Conservation (phyloP, 2,113 vertebrate species). For the Ictalurus punctatus region DNA sequence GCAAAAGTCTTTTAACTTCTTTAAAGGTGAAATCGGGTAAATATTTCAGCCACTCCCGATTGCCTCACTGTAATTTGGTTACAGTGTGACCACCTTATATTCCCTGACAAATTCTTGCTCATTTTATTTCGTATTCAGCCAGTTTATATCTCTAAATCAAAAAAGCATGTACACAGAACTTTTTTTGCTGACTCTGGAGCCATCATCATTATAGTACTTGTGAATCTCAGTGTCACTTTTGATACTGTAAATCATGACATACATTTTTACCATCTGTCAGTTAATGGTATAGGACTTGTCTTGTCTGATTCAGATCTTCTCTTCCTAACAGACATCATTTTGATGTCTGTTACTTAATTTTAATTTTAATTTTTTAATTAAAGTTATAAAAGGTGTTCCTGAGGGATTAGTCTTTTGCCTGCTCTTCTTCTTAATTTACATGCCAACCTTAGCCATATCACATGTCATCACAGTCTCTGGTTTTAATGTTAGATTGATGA, state of each 20-base stretch:
- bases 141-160: background rate
- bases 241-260: background rate
- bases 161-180: background rate
- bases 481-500: background rate
- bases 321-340: background rate
- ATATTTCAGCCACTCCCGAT: background rate
- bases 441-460: background rate
- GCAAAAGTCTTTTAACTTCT: background rate
- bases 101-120: background rate
- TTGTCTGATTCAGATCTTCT: background rate
- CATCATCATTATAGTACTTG: background rate
- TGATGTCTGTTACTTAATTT: background rate
- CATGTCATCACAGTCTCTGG: background rate
- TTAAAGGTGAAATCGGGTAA: background rate
- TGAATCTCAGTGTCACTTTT: background rate
- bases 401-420: background rate
- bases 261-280: background rate
- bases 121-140: background rate
- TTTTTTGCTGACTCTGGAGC: background rate
- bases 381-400: background rate
- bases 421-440: conserved; percentile 3
- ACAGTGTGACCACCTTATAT: background rate
- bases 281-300: background rate
- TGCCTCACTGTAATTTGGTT: background rate
- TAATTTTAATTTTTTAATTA: background rate